Evolutionary conservation across 2,797 vertebrate genomes (phyloP), one percentile per base, ranked within the genome.

Genomic region (Mico argentatus): DNA sequence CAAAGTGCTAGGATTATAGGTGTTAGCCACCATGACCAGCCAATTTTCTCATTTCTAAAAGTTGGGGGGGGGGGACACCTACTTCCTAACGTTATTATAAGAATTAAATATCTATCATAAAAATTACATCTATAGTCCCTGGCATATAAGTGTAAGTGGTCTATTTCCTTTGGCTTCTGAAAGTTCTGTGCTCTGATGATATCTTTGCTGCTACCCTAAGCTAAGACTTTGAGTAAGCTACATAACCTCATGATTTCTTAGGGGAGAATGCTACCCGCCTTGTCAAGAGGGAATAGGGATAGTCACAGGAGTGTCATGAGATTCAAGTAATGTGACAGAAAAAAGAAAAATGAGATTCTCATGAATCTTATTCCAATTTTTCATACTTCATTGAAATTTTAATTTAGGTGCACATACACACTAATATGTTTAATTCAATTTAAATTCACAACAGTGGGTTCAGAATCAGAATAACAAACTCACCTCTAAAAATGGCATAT

Each of bases 361-460:
- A 67, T 64, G n/a, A 48, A 57, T 64, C 72, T 88, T 64, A 88
- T 94, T 88, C 36, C 1, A 72, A 61, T 46, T 24, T 85, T 80
- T 80, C 46, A 64, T 22, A 48, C 20, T 75, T 80, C 75, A 84
- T 64, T 95, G n/a, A 83, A 92, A 95, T 90, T 92, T 88, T 76
- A 93, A 67, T 92, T 88, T 76, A 93, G 67, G 64, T 44, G 20
- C 39, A 82, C 22, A 59, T 50, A 76, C 27, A 70, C 46, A 91
- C 9, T 36, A 80, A 87, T 90, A 88, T 9, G 11, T 15, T 83
- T 87, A 76, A 76, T 27, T 92, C 91, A 17, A 41, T 89, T 93
- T 79, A 80, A 39, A 70, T 41, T 81, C n/a, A 83, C 20, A 82
- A 13, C 48, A 92, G 52, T 79, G 17, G n/a, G 27, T 39, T n/a